Base-by-base conservation (phyloP, 2,113 vertebrate species). In the Oceanodroma tethys region DNA sequence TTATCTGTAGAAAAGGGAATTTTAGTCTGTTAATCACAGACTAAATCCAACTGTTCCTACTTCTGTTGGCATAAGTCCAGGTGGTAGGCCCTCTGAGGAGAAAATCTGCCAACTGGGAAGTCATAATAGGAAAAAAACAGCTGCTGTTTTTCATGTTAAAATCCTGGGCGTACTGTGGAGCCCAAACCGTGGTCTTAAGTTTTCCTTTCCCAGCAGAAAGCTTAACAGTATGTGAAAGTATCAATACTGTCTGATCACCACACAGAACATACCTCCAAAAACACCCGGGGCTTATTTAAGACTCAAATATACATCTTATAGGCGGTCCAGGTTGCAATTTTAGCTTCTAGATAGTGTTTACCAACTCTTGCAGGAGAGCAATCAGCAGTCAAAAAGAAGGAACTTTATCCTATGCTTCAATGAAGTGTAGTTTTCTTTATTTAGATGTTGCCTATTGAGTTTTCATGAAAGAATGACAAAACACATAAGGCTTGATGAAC, bases 131-230 rank as follows among this genome's bases (percentile, higher is more conserved):
- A 68, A 92, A 88, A 88, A 95, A 97, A 26, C 66, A 95, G 53
- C 71, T 95, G 86, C 86, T 93, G 74, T 68, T 96, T 95, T 92
- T 83, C 59, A 52, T 88, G 16, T 58, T 95, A 25, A 92, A 90
- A 90, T 90, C 67, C 53, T 86, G 38, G 85, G 52, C 26, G 12
- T 65, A 52, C 53, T 82, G 36, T 36, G 25, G 62, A 92, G 43
- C 62, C 62, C 74, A 82, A 88, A 93, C 58, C 1, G 1, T 40
- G 25, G 45, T 92, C 67, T 65, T 60, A 75, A 76, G 81, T 70
- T 92, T 95, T 90, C 18, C 25, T 86, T 95, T 92, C 53, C 12
- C 3, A 19, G 50, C 11, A 93, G 70, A 75, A 86, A 81, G 18
- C 23, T 67, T 72, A 68, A 85, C 56, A 72, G 32, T 70, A 19